Percentiles rank a stretch among this genome's conserved stretches.
Evolutionary conservation across 1,140 invertebrate species (phyloP).

Genomic region (Ruditapes philippinarum): DNA sequence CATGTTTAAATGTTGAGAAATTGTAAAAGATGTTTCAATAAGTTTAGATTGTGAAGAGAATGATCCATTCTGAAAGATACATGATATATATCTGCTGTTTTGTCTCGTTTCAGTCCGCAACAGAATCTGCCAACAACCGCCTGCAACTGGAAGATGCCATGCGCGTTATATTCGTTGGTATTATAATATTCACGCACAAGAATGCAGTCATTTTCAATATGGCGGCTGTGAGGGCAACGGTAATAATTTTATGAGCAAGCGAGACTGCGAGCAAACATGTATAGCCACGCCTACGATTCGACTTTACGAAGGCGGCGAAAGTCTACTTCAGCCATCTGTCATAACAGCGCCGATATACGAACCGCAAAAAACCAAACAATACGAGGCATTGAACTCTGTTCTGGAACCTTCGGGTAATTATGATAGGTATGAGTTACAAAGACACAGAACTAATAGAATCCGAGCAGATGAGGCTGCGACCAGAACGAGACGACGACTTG

Average conservation of each 20-base stretch:
- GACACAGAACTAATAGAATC: constrained; percentile 11
- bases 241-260: constrained; percentile 89
- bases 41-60: not conserved
- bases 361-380: not conserved
- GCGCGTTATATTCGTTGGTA: constrained; percentile 89
- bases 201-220: constrained; percentile 90
- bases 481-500: constrained; percentile 41
- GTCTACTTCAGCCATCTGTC: constrained; percentile 46
- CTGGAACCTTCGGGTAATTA: not conserved
- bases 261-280: constrained; percentile 71
- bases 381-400: constrained; percentile 50
- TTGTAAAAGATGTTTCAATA: not conserved
- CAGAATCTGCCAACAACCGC: constrained; percentile 79
- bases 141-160: constrained; percentile 88
- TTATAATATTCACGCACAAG: constrained; percentile 87
- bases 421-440: not conserved
- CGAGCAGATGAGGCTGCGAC: constrained; percentile 13
- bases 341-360: constrained; percentile 51
- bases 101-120: constrained; percentile 65
- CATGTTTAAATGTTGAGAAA: no score
- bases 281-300: constrained; percentile 44
- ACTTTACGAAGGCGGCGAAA: constrained; percentile 17
- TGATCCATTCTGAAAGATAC: no score
- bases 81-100: no score
- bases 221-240: constrained; percentile 91